These are phyloP conservation scores for Panagrolaimus sp. DNA, from an alignment of 1,140 invertebrate genomes.

Conservation along the genomic window DNA sequence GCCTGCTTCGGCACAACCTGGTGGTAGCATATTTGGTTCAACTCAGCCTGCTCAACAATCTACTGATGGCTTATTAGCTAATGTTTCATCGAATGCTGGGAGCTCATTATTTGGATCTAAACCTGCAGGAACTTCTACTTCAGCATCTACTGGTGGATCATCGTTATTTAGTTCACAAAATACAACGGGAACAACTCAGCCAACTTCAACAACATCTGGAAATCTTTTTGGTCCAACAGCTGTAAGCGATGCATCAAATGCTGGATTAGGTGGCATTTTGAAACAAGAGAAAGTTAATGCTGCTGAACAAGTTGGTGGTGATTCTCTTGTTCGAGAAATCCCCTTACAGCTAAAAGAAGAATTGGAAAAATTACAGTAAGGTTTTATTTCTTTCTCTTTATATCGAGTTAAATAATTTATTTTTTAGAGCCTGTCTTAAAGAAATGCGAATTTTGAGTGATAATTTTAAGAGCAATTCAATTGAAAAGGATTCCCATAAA, in stretches of 20 bases:
- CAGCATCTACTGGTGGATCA: neutral
- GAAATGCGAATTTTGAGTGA: neutral
- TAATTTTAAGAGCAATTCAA: neutral
- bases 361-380: constrained; percentile 2
- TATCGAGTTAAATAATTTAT: neutral
- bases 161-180: neutral
- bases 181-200: neutral
- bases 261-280: constrained; percentile 1
- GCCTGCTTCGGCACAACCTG: too few relatives aligned
- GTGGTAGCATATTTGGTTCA: neutral
- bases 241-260: neutral
- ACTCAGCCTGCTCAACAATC: neutral
- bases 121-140: neutral
- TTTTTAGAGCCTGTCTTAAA: neutral
- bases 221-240: neutral
- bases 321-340: neutral
- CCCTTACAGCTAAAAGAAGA: neutral
- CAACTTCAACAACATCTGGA: neutral
- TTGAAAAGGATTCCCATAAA: neutral
- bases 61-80: too few relatives aligned
- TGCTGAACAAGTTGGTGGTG: neutral
- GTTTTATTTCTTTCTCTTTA: neutral
- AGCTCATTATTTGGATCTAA: neutral
- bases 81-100: too few relatives aligned
- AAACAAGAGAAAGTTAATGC: neutral